Base-by-base conservation (phyloP, 2,113 vertebrate genomes). In the Panurus biarmicus region DNA sequence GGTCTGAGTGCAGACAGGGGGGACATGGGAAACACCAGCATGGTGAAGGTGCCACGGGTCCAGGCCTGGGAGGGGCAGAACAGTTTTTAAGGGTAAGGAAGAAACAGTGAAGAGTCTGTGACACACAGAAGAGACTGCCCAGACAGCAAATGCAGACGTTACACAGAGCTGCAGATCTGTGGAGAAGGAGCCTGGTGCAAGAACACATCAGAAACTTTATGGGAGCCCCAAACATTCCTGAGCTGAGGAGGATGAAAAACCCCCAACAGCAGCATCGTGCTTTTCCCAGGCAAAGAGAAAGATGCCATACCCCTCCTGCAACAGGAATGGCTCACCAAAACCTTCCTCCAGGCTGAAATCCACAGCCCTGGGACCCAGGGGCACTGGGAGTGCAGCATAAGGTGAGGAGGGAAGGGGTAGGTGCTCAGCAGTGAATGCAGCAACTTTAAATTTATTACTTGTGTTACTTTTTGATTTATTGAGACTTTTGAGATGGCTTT, bases 1-100 rank as follows among this genome's bases (percentile, higher is more conserved):
- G 12, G 38, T 24, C 2, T 8, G 53, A 17, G 12, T 51, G 57
- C 71, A 31, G 7, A n/a, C 33, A 33, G 36, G 54, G 28, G 38
- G 38, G 69, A 15, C 50, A 9, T 0, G 38, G 54, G n/a, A 19
- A 20, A 50, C 15, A 14, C 11, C 67, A 40, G 84, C 36, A 6
- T 62, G 9, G 14, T 0, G 19, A 58, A 33, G 0, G 0, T 26
- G 35, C 33, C 53, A 33, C 2, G 2, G 38, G 11, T 2, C 36
- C 33, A 44, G 33, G 14, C 7, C 38, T 11, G 44, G 19, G 36
- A 71, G 23, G 1, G 31, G 9, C 35, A 79, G 50, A 29, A 11
- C 20, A 31, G 17, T 3, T 71, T 9, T 8, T 28, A 53, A 36
- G 15, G 15, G 22, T 16, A 54, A 54, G 1, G 0, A 71, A 69